These are phyloP conservation scores for Chelonoidis abingdonii DNA, from an alignment of 2,113 vertebrate genomes.

Conservation along the genomic window DNA sequence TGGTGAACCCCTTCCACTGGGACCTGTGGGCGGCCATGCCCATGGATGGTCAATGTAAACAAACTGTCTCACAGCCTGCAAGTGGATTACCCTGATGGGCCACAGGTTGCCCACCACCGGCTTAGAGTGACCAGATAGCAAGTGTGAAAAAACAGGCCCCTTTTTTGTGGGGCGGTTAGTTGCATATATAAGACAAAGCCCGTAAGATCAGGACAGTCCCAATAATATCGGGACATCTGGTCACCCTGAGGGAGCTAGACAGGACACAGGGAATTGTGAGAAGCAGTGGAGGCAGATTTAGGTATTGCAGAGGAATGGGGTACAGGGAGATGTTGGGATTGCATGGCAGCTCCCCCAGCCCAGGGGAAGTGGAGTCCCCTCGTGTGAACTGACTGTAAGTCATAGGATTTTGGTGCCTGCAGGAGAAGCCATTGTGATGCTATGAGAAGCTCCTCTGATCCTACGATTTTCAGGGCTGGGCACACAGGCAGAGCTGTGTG, in stretches of 20 bases:
- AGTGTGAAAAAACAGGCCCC: no score
- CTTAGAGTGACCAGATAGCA: no score
- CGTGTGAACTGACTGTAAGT: neutral
- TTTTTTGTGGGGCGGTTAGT: no score
- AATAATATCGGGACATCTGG: neutral
- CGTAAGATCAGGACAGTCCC: no score
- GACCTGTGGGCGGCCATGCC: no score
- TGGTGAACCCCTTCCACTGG: no score
- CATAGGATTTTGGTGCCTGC: neutral
- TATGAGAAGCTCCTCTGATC: neutral
- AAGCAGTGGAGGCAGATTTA: neutral
- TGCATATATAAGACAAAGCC: no score
- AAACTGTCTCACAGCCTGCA: no score
- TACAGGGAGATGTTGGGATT: neutral
- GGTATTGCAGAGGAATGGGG: no score
- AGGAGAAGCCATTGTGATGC: neutral
- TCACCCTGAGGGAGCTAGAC: neutral
- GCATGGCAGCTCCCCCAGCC: neutral
- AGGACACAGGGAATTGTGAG: neutral
- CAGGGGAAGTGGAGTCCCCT: neutral
- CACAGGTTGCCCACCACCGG: no score
- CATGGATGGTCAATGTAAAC: no score
- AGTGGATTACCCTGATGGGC: no score
- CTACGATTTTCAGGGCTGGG: neutral
- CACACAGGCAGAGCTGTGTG: neutral